Evolutionary conservation across 2,888 invertebrate species (phyloP).

Genomic region (Acleris literana): DNA sequence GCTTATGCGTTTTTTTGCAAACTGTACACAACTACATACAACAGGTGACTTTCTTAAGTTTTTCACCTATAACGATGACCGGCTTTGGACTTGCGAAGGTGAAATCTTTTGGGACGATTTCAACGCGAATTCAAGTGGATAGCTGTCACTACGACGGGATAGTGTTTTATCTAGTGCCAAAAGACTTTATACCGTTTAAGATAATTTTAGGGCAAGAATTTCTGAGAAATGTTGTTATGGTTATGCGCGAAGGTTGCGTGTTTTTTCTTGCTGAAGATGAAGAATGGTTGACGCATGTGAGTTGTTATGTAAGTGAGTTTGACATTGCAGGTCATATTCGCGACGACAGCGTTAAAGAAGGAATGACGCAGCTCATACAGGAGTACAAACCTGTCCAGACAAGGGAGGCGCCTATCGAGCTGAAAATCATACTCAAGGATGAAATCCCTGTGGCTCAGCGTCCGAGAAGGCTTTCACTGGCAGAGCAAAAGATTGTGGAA

Average conservation of each 20-base stretch:
- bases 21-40: no score
- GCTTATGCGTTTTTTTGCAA: no score
- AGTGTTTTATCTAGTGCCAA: slow-evolving; percentile 9
- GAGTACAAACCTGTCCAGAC: slow-evolving; percentile 24
- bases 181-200: slow-evolving; percentile 8
- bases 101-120: no score
- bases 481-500: slow-evolving; percentile 37
- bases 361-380: slow-evolving; percentile 9
- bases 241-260: slow-evolving; percentile 54
- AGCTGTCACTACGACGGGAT: background rate
- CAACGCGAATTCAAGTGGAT: no score
- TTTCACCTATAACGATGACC: no score
- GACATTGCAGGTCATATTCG: slow-evolving; percentile 15
- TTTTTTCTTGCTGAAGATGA: slow-evolving; percentile 6
- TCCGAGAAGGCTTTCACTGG: slow-evolving; percentile 39
- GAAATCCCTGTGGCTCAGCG: slow-evolving; percentile 41
- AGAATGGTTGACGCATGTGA: slow-evolving; percentile 4
- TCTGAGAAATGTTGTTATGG: slow-evolving; percentile 68
- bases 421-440: slow-evolving; percentile 40
- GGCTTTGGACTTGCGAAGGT: no score
- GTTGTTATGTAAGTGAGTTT: slow-evolving; percentile 9
- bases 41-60: no score
- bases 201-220: slow-evolving; percentile 12
- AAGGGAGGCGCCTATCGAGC: slow-evolving; percentile 39
- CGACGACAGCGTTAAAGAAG: background rate